Base-by-base conservation (phyloP, 2,797 vertebrate species). In the Cryptoprocta ferox region DNA sequence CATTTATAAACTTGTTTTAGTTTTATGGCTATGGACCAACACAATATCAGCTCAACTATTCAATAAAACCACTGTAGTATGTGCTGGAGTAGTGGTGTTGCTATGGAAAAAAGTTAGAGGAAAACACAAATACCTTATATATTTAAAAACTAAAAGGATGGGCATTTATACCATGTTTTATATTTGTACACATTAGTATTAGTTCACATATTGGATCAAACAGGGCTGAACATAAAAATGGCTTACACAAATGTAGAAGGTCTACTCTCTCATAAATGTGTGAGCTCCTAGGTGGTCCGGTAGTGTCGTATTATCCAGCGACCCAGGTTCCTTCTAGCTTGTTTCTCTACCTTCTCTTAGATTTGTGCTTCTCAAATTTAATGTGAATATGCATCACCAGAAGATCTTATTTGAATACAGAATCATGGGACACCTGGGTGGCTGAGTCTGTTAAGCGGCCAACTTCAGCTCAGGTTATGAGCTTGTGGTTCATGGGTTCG, bases 1-100 rank as follows among this genome's bases (percentile, higher is more conserved):
- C 39, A 94, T 78, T 94, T 93, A 56, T 93, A 89, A 61, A 66
- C 80, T 65, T 87, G 68, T 79, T 96, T 75, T 81, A 30, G 39
- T 91, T 93, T 96, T 91, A 82, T 89, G 61, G 16, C 73, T 86
- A 18, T 79, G 75, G 88, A 14, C 37, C 16, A 73, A 35, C n/a
- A 89, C 24, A 42, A 63, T 66, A 66, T 78, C 63, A 61, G 82
- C 50, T 93, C 83, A 81, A 39, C 32, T 59, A 50, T 45, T 94
- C 37, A 84, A 35, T 61, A 95, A 84, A 95, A 71, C 26, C 15
- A 45, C 56, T 26, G 19, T 32, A 86, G 26, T 73, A 18, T 65
- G 32, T 48, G 79, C 86, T 68, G 73, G 82, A 88, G 35, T 24
- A 66, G 48, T 81, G 42, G 71, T 59, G 16, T 16, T 53, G 35